Base-by-base conservation (phyloP, 2,113 vertebrate genomes). In the Clarias gariepinus region DNA sequence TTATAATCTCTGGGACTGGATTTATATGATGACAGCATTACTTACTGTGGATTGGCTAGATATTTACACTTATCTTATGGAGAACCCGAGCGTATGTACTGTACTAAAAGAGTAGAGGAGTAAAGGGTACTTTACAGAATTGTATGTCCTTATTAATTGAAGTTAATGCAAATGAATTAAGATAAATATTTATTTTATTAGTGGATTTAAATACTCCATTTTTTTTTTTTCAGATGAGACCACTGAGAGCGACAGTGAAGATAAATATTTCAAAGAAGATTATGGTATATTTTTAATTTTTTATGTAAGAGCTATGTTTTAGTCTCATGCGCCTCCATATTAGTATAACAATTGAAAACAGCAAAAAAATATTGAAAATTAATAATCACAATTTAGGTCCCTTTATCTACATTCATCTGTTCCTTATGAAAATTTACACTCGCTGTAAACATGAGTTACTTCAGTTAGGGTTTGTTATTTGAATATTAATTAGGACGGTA, bases 201-300 rank as follows among this genome's bases (percentile, higher is more conserved):
- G 19, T 25, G 53, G 52, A 23, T n/a, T 53, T 23, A 36, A 71
- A 15, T 68, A 57, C 19, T 41, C 77, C 77, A 7, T 47, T 47
- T 47, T 47, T 47, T 47, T 7, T 41, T 41, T 41, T 41, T 4
- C 73, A 85, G 83, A 53, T 28, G 73, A 66, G 41, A 66, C 64
- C 41, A 52, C 21, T 0, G 71, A 78, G 84, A 85, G 60, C 33
- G 73, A 78, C 57, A 85, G 73, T 78, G 84, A 85, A 64, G 80
- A 23, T 11, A 73, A 85, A 63, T 60, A 85, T 85, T 78, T 83
- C 21, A 33, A 82, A 30, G 69, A 85, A 83, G 36, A 88, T 60
- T 4, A 33, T 55, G 36, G 84, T 47, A 64, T 47, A 4, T 41
- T 47, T 47, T 47, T 47, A 8, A 7, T 36, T 30, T 47, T 63